Percentiles rank a stretch among this genome's conserved stretches.
phyloP scores from a whole-genome alignment of 1,140 invertebrate species.

The Seison nebaliae region DNA sequence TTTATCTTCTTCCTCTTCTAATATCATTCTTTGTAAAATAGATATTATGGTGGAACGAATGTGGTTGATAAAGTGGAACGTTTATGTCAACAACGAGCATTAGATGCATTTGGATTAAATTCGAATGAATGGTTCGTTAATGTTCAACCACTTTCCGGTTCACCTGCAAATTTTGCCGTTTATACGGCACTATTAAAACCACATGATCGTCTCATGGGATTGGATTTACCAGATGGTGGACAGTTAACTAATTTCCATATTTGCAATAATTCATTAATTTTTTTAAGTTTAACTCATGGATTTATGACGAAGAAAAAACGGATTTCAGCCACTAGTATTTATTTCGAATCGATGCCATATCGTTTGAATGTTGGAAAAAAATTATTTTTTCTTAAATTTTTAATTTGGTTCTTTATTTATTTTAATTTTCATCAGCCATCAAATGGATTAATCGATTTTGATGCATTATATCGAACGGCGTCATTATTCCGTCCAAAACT shows the following conservation, averaged over 20 bases:
- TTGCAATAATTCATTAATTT: too few relatives aligned
- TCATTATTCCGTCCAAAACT: constrained; percentile 61
- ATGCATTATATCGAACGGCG: constrained; percentile 50
- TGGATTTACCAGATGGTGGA: constrained; percentile 81
- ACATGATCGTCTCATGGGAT: constrained; percentile 76
- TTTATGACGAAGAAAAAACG: constrained; percentile 65
- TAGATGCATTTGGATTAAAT: constrained; percentile 52
- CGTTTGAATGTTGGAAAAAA: too few relatives aligned
- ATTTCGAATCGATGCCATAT: constrained; percentile 94
- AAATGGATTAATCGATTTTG: constrained; percentile 77
- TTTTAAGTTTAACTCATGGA: constrained; percentile 61
- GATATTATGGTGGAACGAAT: constrained; percentile 80
- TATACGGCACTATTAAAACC: constrained; percentile 41
- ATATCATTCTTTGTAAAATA: constrained; percentile 19
- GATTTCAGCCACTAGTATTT: constrained; percentile 82
- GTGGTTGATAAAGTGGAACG: constrained; percentile 73
- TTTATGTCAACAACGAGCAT: constrained; percentile 56
- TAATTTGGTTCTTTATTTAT: too few relatives aligned
- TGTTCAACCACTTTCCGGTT: constrained; percentile 84
- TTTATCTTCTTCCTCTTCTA: background rate
- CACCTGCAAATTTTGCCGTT: constrained; percentile 84
- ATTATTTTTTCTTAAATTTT: too few relatives aligned
- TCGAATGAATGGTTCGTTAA: constrained; percentile 77
- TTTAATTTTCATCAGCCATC: too few relatives aligned
- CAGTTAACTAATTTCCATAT: too few relatives aligned